Evolutionary conservation across 2,113 vertebrate species (phyloP).

Genomic region (Pimephales promelas): DNA sequence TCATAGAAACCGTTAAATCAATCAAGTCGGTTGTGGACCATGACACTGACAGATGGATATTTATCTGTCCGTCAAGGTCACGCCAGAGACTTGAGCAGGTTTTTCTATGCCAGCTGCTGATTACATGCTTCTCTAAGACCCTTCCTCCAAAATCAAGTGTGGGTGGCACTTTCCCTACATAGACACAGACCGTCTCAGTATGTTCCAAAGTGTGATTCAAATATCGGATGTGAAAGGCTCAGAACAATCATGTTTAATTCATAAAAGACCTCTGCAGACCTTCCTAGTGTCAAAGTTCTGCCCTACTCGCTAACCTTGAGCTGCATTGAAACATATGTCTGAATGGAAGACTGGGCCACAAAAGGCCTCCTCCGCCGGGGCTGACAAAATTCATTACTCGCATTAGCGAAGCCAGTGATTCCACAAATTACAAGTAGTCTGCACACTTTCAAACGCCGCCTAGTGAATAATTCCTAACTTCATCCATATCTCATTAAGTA

Average conservation of each 20-base stretch:
- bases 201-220: conserved; percentile 1
- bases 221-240: conserved; percentile 9
- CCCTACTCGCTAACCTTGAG: conserved; percentile 37
- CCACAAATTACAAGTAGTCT: conserved; percentile 44
- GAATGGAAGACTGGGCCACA: conserved; percentile 35
- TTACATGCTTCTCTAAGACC: neutral
- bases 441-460: conserved; percentile 25
- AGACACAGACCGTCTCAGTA: neutral
- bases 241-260: conserved; percentile 41
- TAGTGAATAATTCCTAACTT: conserved; percentile 49
- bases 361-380: conserved; percentile 32
- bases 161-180: neutral
- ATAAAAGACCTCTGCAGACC: conserved; percentile 16
- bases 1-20: conserved; percentile 43
- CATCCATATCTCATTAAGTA: conserved; percentile 62
- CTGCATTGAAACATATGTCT: conserved; percentile 30
- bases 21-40: conserved; percentile 31
- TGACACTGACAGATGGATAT: conserved; percentile 34
- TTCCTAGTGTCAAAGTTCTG: conserved; percentile 43
- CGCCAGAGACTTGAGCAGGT: conserved; percentile 1
- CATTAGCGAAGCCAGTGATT: conserved; percentile 51
- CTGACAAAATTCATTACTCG: conserved; percentile 50
- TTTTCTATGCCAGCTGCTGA: conserved; percentile 20
- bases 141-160: neutral
- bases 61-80: conserved; percentile 33